A percentile compares a stretch with the other conserved stretches of the same genome.
Conservation (phyloP, 2,888 invertebrate genomes). For the Gryllus longicercus region DNA sequence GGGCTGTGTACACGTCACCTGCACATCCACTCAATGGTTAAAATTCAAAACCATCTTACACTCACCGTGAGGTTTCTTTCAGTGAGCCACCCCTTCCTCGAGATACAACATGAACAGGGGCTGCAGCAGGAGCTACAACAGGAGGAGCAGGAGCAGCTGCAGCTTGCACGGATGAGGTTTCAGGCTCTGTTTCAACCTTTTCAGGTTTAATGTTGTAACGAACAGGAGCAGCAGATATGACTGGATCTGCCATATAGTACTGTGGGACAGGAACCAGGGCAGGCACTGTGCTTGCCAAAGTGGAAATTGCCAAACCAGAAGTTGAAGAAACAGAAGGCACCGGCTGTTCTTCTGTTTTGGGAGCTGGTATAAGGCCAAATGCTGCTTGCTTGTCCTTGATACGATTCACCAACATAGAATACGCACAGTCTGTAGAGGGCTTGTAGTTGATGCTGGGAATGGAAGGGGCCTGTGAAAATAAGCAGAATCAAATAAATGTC, state of each 20-base stretch:
- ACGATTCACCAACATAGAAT: constrained; percentile 81
- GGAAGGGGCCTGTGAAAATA: constrained; percentile 52
- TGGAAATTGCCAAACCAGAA: constrained; percentile 18
- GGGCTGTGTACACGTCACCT: too few species aligned
- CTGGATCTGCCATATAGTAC: constrained; percentile 21
- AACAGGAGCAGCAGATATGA: constrained; percentile 33
- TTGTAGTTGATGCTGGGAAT: constrained; percentile 69
- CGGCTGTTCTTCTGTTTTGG: constrained; percentile 19
- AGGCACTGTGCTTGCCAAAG: neutral
- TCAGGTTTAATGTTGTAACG: constrained; percentile 25
- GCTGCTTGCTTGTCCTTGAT: constrained; percentile 63
- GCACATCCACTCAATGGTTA: neutral
- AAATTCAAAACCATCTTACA: neutral
- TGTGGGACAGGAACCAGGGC: neutral
- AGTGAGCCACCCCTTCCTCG: neutral
- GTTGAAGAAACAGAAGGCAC: constrained; percentile 26
- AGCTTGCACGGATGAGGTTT: neutral
- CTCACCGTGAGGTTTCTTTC: neutral
- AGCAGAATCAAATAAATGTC: constrained; percentile 24
- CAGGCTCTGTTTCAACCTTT: neutral
- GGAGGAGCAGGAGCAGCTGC: neutral
- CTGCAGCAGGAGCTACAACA: neutral
- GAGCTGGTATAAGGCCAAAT: constrained; percentile 23
- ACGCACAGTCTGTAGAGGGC: constrained; percentile 81
- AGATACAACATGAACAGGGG: neutral